Base-by-base conservation (phyloP, 2,113 vertebrate genomes). In the Esox niger region DNA sequence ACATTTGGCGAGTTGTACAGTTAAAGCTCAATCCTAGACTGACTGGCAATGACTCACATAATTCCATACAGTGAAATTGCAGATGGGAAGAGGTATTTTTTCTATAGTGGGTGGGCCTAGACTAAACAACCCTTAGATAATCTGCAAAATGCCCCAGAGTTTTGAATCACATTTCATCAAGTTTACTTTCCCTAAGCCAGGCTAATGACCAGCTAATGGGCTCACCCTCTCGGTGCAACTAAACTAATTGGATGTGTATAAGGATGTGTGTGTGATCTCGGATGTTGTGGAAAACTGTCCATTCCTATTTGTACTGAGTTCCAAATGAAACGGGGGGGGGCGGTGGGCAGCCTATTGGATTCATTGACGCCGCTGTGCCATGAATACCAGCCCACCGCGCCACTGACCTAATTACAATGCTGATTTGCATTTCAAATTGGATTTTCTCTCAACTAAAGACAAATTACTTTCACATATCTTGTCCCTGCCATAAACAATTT, bases 341-440 rank as follows among this genome's bases (percentile, higher is more conserved):
- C n/a, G n/a, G n/a, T n/a, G n/a, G n/a, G n/a, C n/a, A n/a, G n/a
- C n/a, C n/a, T n/a, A n/a, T n/a, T 23, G 25, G 35, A 60, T 57
- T n/a, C n/a, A n/a, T n/a, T n/a, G n/a, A n/a, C 58, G 10, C 62
- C 0, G 13, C 62, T 9, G 60, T 29, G 57, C n/a, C 21, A 17
- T 63, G 55, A 33, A 27, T 9, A 26, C 21, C 32, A 8, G 15
- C 31, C 17, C 13, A 27, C 13, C 13, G 35, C 35, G 60, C 35
- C 35, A 13, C 38, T 0, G 31, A n/a, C 31, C 58, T 80, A 81
- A 85, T 82, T 80, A 83, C 71, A 69, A 78, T 54, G 7, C 31
- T 30, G 10, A 85, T 87, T 84, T 77, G 77, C 77, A 83, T 82
- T 86, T 84, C 67, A 83, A 70, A 86, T 85, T 76, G 0, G 31